These are phyloP conservation scores for Synanthedon myopaeformis DNA, from an alignment of 2,888 invertebrate genomes.

Conservation along the genomic window DNA sequence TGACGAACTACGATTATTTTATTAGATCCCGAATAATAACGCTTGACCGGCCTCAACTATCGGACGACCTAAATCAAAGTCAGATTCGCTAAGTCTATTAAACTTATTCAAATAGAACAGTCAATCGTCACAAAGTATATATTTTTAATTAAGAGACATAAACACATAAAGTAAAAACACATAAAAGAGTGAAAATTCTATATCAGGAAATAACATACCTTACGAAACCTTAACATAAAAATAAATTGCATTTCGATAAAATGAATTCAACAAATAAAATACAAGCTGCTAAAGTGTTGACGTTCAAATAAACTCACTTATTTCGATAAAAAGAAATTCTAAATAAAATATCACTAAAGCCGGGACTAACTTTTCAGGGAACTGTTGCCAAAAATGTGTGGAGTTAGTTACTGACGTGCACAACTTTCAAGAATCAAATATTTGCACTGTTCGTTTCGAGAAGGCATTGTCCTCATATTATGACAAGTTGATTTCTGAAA, in stretches of 20 bases:
- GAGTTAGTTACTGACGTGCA: constrained; percentile 19
- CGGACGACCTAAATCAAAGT: background rate
- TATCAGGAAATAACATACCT: too few species aligned
- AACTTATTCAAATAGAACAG: too few species aligned
- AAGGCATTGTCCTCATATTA: constrained; percentile 1
- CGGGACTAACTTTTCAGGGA: constrained; percentile 31
- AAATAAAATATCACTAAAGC: constrained; percentile 3
- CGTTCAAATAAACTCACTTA: background rate
- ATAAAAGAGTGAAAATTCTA: too few species aligned
- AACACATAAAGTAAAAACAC: too few species aligned
- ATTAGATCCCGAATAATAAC: background rate
- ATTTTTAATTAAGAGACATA: too few species aligned
- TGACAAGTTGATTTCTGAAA: too few species aligned
- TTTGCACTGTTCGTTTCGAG: constrained; percentile 16
- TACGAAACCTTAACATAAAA: too few species aligned
- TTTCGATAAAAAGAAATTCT: constrained; percentile 2
- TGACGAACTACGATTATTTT: background rate
- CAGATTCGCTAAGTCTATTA: background rate
- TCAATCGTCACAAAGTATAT: too few species aligned
- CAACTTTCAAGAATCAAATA: constrained; percentile 19
- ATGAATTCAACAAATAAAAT: too few species aligned
- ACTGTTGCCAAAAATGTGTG: constrained; percentile 34
- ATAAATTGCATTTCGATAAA: too few species aligned
- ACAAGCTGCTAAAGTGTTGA: background rate
- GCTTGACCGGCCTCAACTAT: background rate